These are phyloP conservation scores for Lasioglossum malachurum DNA, from an alignment of 2,888 invertebrate genomes.

Conservation along the genomic window DNA sequence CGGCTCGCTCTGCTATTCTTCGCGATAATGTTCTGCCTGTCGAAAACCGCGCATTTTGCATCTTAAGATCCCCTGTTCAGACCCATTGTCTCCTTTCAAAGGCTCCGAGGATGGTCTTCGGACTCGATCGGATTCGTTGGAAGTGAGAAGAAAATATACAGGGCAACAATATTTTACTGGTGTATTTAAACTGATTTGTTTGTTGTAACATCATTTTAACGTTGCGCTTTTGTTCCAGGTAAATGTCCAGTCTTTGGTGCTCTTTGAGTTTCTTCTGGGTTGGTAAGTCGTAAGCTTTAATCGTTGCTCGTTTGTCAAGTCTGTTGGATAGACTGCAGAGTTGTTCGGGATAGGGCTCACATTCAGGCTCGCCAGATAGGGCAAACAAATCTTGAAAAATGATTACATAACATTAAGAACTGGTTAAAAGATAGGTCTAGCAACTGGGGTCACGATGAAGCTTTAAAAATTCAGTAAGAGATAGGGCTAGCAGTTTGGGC, in stretches of 20 bases:
- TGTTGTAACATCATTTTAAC: slow-evolving; percentile 44
- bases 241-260: slow-evolving; percentile 54
- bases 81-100: neutral
- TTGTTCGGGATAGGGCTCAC: neutral
- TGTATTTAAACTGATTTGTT: slow-evolving; percentile 36
- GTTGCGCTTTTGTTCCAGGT: slow-evolving; percentile 62
- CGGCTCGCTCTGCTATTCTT: neutral
- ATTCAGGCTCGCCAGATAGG: neutral
- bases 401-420: neutral
- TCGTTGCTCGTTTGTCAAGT: neutral
- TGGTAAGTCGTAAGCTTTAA: slow-evolving; percentile 52
- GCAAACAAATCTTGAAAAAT: too few relatives aligned
- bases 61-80: neutral
- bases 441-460: neutral
- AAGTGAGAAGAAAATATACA: neutral
- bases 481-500: too few relatives aligned
- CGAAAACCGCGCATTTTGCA: neutral
- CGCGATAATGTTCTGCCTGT: neutral
- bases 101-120: neutral
- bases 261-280: neutral
- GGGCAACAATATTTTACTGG: neutral
- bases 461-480: neutral
- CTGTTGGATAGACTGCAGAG: neutral
- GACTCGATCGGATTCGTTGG: neutral
- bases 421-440: neutral